Evolutionary conservation across 1,140 invertebrate species (phyloP).

Genomic region (Chymomyza costata): DNA sequence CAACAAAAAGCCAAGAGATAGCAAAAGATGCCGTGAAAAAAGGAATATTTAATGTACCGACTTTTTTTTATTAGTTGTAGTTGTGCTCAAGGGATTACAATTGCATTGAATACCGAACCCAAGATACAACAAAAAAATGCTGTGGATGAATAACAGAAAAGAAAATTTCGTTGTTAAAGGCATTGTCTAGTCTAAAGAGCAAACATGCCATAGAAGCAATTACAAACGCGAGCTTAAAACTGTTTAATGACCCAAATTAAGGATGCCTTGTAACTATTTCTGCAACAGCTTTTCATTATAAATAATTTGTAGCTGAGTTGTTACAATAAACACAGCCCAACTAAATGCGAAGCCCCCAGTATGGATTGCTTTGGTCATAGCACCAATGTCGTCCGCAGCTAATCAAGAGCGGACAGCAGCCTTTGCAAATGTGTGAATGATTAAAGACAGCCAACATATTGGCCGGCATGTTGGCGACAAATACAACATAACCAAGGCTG

Average conservation of each 20-base stretch:
- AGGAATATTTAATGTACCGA: constrained; percentile 58
- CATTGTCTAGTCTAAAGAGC: not conserved
- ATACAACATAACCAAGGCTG: constrained; percentile 34
- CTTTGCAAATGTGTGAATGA: constrained; percentile 4
- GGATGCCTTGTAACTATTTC: no score
- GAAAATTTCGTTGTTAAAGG: no score
- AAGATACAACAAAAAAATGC: constrained; percentile 13
- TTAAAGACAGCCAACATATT: constrained; percentile 42
- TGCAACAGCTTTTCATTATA: no score
- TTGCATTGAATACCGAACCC: constrained; percentile 34
- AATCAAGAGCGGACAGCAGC: constrained; percentile 44
- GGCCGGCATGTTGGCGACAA: constrained; percentile 58
- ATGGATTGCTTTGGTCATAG: no score
- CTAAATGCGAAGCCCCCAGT: no score
- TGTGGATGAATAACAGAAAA: constrained; percentile 18
- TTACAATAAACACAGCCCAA: not conserved
- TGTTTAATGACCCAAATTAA: constrained; percentile 18
- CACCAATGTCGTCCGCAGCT: no score
- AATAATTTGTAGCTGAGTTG: no score
- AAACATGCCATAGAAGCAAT: constrained; percentile 2
- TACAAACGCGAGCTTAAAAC: not conserved
- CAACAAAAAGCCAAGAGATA: constrained; percentile 14
- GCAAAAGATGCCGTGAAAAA: constrained; percentile 37
- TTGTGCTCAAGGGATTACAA: constrained; percentile 63
- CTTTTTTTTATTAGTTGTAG: not conserved